Base-by-base conservation (phyloP, 2,113 vertebrate species). In the Brachyhypopomus gauderio region DNA sequence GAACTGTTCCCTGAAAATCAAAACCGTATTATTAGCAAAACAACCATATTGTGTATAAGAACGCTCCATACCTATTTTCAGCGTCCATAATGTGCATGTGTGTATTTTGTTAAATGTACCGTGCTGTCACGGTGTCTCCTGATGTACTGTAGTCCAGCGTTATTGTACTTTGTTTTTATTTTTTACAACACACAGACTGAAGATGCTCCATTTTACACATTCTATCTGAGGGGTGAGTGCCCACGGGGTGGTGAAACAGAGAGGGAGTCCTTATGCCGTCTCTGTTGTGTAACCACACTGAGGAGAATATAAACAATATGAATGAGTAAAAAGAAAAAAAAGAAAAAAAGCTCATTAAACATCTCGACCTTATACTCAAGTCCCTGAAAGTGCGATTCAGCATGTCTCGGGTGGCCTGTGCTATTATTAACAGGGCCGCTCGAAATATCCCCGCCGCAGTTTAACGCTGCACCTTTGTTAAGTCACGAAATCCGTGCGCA, bases 191-290 rank as follows among this genome's bases (percentile, higher is more conserved):
- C 41, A 16, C 14, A 45, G 25, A 38, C 4, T 22, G 27, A 81
- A 76, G 64, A 12, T 77, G 36, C 38, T 59, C 58, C 22, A 41
- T 56, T 77, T 69, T 23, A 71, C 55, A 38, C 34, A 71, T 25
- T 48, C 19, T 17, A 22, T 20, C 22, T 72, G 69, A 62, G 19
- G 19, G n/a, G 71, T 77, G 67, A 75, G 19, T 41, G 6, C 6
- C 63, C 76, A 36, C 8, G 55, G 23, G 27, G 36, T 60, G 14
- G 48, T 20, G 25, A 41, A 36, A 34, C 55, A 60, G 17, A 69
- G 3, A 58, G 22, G 22, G 64, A 75, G 59, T 60, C 62, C 58
- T 34, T 56, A 45, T n/a, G 30, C 34, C 23, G n/a, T 9, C 48
- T 27, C 1, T 80, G 23, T 34, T 38, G 38, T 59, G 77, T 41